These are phyloP conservation scores for Coelopa frigida DNA, from an alignment of 1,140 invertebrate species.

Conservation along the genomic window DNA sequence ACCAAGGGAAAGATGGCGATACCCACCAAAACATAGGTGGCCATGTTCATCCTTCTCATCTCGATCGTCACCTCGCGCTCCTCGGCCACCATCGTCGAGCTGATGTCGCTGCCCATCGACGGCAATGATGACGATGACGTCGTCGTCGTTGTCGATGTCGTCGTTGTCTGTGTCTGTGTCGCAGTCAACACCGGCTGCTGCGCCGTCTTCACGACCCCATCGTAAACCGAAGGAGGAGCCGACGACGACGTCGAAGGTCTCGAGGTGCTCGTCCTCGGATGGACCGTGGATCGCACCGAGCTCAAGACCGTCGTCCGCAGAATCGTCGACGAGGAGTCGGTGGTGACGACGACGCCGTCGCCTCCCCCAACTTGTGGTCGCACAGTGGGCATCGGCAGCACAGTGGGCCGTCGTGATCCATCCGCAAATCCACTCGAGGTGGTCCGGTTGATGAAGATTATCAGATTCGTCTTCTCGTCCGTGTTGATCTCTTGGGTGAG, in stretches of 20 bases:
- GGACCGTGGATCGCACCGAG: slow-evolving; percentile 31
- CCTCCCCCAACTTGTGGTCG: too few relatives aligned
- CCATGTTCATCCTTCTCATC: slow-evolving; percentile 50
- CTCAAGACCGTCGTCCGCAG: slow-evolving; percentile 30
- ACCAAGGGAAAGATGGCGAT: slow-evolving; percentile 53
- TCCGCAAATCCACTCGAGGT: too few relatives aligned
- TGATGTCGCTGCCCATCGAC: slow-evolving; percentile 20
- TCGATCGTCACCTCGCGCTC: slow-evolving; percentile 47
- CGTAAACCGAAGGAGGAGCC: too few relatives aligned
- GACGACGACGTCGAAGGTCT: not conserved
- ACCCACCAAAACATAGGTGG: slow-evolving; percentile 52
- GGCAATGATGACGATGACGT: not conserved
- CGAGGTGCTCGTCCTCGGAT: slow-evolving; percentile 21
- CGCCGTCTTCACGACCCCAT: slow-evolving; percentile 18
- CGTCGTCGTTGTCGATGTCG: slow-evolving; percentile 1
- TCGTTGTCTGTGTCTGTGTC: slow-evolving; percentile 15
- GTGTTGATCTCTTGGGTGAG: slow-evolving; percentile 34
- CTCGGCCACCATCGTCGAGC: slow-evolving; percentile 38
- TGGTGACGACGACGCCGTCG: slow-evolving; percentile 19
- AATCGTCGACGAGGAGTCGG: slow-evolving; percentile 25
- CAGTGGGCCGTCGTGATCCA: slow-evolving; percentile 8
- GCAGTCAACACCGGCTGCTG: not conserved
- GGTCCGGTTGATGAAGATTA: slow-evolving; percentile 37
- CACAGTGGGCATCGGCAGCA: not conserved
- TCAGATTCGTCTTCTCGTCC: slow-evolving; percentile 36